Evolutionary conservation across 2,113 vertebrate genomes (phyloP), one percentile per base, ranked within the genome.

Genomic region (Dasyurus viverrinus): DNA sequence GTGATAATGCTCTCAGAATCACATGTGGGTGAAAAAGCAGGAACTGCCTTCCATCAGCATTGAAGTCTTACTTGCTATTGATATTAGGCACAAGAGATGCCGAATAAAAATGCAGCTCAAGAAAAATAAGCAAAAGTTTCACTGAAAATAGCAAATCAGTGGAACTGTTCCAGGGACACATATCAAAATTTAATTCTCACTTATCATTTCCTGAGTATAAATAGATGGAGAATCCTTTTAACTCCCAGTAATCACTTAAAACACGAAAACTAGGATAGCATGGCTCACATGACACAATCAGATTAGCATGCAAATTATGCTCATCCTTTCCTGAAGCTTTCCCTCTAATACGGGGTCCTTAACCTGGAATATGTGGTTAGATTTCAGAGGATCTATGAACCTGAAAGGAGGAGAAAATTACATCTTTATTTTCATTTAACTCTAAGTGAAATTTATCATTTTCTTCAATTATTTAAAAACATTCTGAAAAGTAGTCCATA

Each of bases 281-380:
- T 19, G 19, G n/a, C 11, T 84, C 16, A 42, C 8, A 42, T 22
- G 54, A 96, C 53, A 90, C 92, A 91, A 94, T 97, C 93, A 92
- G 89, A 95, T 95, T 95, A 97, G 92, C 76, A 95, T 96, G 91
- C 91, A 91, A 54, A 54, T 95, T 94, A 68, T 92, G 96, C 95
- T 93, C 92, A 93, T 95, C 95, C 55, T 92, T 89, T 94, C 96
- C 97, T 94, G 97, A 95, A 94, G 96, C 94, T 95, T 95, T 53
- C 95, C 89, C 84, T 95, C 95, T 97, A 42, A 84, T 84, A 84
- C 19, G 23, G 19, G n/a, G 36, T 42, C 22, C 6, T 42, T 84
- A 42, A 84, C 19, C 68, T 42, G 16, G 16, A 2, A 84, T 84
- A 42, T 23, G 22, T 84, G n/a, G 19, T 7, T 42, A 84, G 19